Evolutionary conservation across 2,888 invertebrate species (phyloP), one percentile per base, ranked within the genome.

Genomic region (Tanaodytes sp.): DNA sequence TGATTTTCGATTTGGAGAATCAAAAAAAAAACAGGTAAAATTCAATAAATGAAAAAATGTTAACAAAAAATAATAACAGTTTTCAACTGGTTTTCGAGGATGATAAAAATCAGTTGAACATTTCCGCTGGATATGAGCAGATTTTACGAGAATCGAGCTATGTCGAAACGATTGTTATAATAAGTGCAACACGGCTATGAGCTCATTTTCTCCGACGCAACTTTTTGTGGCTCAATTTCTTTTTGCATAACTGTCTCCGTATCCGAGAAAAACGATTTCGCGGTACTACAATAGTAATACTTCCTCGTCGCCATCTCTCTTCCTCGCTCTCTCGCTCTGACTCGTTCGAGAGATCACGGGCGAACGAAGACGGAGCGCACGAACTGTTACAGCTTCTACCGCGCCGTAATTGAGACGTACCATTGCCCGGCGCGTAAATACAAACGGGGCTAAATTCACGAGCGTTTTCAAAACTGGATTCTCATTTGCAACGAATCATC

Each of bases 171-270:
- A n/a, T n/a, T n/a, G n/a, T n/a, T n/a, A n/a, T n/a, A n/a, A n/a
- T n/a, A n/a, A n/a, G n/a, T n/a, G n/a, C n/a, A n/a, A n/a, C n/a
- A n/a, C n/a, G n/a, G n/a, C n/a, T n/a, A n/a, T n/a, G 48, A 57
- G 27, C 43, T 49, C 55, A 49, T 49, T 49, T 45, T 19, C 49
- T 55, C 37, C 12, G 63, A 46, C 12, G 18, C 18, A 15, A 27
- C 33, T 54, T 54, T 63, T 63, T 55, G 48, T 12, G 42, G 31
- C 23, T 12, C 36, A n/a, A 11, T 64, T 57, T 49, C 49, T 63
- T 64, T 62, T 64, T 55, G 55, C 63, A 64, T 64, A 55, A 64
- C 55, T 49, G 55, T 64, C 63, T 57, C 43, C n/a, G 55, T 43
- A 64, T 64, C 40, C 36, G 33, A 43, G 55, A 64, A 64, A 64